phyloP scores from a whole-genome alignment of 2,113 vertebrate species.

The Pan troglodytes region DNA sequence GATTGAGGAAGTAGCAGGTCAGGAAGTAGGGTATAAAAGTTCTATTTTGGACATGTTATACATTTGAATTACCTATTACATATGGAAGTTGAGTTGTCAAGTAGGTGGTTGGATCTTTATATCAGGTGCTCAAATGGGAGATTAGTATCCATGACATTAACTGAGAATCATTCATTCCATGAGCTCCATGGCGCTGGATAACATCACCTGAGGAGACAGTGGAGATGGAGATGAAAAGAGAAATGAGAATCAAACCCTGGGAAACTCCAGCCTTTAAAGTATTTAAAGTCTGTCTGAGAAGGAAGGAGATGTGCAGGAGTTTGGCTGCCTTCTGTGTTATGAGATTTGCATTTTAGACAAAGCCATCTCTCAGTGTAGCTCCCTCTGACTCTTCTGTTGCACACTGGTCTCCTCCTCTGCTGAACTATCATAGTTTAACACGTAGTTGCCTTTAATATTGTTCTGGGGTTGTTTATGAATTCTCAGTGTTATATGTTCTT shows the following conservation, averaged over 20 bases:
- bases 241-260: not conserved
- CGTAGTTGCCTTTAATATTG: not conserved
- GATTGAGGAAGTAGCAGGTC: not conserved
- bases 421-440: not conserved
- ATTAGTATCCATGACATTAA: not conserved
- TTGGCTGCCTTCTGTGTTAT: not conserved
- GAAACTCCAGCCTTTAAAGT: not conserved
- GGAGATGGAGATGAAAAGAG: not conserved
- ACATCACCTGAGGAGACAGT: not conserved
- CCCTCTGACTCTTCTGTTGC: not conserved
- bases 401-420: too few relatives aligned
- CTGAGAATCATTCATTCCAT: not conserved
- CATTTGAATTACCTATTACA: not conserved
- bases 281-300: not conserved
- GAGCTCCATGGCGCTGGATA: not conserved
- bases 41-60: not conserved
- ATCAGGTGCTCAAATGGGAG: not conserved
- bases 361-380: rapidly evolving
- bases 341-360: not conserved
- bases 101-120: not conserved
- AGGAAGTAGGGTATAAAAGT: not conserved
- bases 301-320: not conserved
- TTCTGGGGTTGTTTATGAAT: not conserved
- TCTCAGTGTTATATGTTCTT: not conserved
- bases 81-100: not conserved